phyloP scores from a whole-genome alignment of 2,113 vertebrate species.

The Nannobrachium achirus region DNA sequence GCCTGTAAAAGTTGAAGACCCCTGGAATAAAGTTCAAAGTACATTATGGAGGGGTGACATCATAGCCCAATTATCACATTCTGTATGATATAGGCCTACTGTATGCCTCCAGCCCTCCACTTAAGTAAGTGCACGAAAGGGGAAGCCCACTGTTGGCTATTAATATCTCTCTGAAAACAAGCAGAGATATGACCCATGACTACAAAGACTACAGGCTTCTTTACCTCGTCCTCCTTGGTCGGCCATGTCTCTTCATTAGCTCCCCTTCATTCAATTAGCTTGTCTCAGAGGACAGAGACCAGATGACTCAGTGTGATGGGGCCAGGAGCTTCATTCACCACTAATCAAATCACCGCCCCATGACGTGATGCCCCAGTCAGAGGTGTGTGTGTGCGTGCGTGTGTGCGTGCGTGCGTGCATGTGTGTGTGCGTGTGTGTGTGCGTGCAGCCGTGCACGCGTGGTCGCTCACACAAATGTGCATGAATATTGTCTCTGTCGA shows the following conservation, averaged over 20 bases:
- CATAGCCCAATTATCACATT: neutral
- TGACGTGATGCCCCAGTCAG: conserved; percentile 44
- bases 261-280: conserved; percentile 67
- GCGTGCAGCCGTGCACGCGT: too few relatives aligned
- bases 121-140: conserved; percentile 22
- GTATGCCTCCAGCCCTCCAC: too few relatives aligned
- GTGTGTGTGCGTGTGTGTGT: neutral
- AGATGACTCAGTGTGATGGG: conserved; percentile 68
- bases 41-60: conserved; percentile 12
- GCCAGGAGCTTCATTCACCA: conserved; percentile 50
- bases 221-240: conserved; percentile 33
- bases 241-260: conserved; percentile 60
- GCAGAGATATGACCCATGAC: neutral
- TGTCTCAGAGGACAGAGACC: conserved; percentile 57
- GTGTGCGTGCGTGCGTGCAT: neutral
- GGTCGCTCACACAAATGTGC: too few relatives aligned
- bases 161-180: conserved; percentile 8
- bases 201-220: conserved; percentile 24
- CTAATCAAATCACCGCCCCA: conserved; percentile 62
- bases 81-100: neutral
- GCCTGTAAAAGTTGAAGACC: too few relatives aligned
- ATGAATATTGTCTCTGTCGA: too few relatives aligned
- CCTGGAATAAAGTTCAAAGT: too few relatives aligned
- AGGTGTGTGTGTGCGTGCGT: conserved; percentile 17
- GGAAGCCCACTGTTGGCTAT: conserved; percentile 4